phyloP scores from a whole-genome alignment of 1,140 invertebrate genomes.

The Zaprionus gabonicus region DNA sequence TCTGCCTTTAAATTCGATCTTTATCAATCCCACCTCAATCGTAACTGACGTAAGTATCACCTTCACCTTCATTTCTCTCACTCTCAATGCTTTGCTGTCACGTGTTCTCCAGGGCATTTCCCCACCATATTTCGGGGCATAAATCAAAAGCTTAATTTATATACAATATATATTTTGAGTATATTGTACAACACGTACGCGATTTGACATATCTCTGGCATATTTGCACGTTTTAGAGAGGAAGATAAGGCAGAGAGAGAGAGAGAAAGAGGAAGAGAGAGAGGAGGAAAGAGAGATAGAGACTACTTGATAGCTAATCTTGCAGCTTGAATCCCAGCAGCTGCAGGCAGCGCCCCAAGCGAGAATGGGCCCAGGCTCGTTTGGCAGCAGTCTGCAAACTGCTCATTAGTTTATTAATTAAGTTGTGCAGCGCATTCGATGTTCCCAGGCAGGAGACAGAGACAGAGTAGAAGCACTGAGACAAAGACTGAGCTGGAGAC shows the following conservation, averaged over 20 bases:
- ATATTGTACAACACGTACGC: slow-evolving; percentile 53
- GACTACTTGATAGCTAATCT: slow-evolving; percentile 59
- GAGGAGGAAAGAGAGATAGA: background rate
- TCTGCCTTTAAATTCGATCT: background rate
- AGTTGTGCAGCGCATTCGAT: slow-evolving; percentile 61
- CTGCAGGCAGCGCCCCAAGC: slow-evolving; percentile 6
- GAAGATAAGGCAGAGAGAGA: background rate
- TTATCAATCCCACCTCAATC: background rate
- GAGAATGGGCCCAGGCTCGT: slow-evolving; percentile 27
- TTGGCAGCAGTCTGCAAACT: slow-evolving; percentile 60
- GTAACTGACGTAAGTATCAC: slow-evolving; percentile 15
- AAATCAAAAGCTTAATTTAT: slow-evolving; percentile 59
- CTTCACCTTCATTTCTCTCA: background rate
- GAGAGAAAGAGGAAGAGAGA: background rate
- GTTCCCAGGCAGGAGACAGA: slow-evolving; percentile 44
- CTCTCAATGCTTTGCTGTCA: slow-evolving; percentile 20
- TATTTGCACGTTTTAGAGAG: slow-evolving; percentile 67
- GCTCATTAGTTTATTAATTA: slow-evolving; percentile 83
- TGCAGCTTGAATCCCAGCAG: slow-evolving; percentile 22
- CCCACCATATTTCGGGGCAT: slow-evolving; percentile 46
- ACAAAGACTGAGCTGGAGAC: background rate
- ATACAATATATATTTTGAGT: slow-evolving; percentile 33
- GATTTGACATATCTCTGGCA: slow-evolving; percentile 51
- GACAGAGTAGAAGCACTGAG: background rate
- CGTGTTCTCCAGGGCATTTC: slow-evolving; percentile 33